Conservation (phyloP, 1,140 invertebrate genomes). For the Popillia japonica region DNA sequence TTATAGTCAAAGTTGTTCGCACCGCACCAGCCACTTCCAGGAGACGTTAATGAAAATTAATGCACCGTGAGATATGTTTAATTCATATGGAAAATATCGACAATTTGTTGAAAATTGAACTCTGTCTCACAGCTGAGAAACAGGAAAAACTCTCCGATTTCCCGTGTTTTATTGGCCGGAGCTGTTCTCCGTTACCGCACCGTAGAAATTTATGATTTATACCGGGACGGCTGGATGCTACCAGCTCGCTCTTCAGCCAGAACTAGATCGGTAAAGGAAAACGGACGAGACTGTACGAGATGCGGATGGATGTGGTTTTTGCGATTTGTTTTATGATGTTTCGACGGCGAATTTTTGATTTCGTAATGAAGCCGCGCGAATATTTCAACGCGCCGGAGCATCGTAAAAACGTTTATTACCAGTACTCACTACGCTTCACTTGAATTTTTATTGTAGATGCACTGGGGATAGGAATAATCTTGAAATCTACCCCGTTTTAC, state of each 20-base stretch:
- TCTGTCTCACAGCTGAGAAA: neutral
- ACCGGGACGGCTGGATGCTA: neutral
- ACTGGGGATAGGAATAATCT: no score
- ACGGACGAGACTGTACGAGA: neutral
- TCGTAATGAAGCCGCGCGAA: neutral
- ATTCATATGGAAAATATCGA: slow-evolving; percentile 35
- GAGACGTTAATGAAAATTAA: slow-evolving; percentile 26
- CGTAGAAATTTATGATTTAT: slow-evolving; percentile 27
- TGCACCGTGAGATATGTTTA: slow-evolving; percentile 33
- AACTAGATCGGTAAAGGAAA: no score
- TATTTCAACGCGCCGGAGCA: neutral
- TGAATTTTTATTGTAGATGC: no score
- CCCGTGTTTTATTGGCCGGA: slow-evolving; percentile 9
- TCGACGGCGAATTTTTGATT: slow-evolving; percentile 22
- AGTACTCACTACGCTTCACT: no score
- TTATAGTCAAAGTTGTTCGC: slow-evolving; percentile 24
- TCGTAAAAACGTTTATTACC: neutral
- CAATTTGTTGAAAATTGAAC: slow-evolving; percentile 34
- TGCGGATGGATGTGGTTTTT: neutral
- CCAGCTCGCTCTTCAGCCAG: neutral
- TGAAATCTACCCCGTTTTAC: neutral
- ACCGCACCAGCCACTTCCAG: slow-evolving; percentile 11
- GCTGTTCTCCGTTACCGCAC: neutral
- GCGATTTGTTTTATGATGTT: slow-evolving; percentile 32
- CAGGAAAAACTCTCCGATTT: slow-evolving; percentile 20